phyloP scores from a whole-genome alignment of 2,888 invertebrate species.

The Dusona sp. region DNA sequence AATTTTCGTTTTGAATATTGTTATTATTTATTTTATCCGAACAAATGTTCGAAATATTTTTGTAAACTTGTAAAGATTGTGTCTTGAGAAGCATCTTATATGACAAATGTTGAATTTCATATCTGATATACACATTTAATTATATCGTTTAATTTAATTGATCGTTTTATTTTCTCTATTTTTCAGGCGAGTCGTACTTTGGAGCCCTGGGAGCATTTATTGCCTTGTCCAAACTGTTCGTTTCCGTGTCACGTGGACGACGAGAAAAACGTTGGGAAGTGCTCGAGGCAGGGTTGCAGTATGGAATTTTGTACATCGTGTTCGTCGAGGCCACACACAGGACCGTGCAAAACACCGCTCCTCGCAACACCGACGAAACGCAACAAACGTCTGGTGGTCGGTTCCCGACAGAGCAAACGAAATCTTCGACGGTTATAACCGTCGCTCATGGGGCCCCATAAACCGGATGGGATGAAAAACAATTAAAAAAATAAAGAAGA shows the following conservation, averaged over 20 bases:
- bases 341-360: slow-evolving; percentile 81
- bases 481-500: slow-evolving; percentile 29
- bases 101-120: no score
- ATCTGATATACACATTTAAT: neutral
- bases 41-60: neutral
- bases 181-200: slow-evolving; percentile 82
- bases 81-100: no score
- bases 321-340: slow-evolving; percentile 79
- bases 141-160: neutral
- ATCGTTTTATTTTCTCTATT: slow-evolving; percentile 45
- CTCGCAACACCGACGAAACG: slow-evolving; percentile 83
- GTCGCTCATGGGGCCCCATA: slow-evolving; percentile 12
- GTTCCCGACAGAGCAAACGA: slow-evolving; percentile 82
- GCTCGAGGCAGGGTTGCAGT: slow-evolving; percentile 81
- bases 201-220: slow-evolving; percentile 80
- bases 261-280: slow-evolving; percentile 81
- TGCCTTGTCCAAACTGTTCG: slow-evolving; percentile 82
- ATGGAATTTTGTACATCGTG: slow-evolving; percentile 82
- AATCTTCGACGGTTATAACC: slow-evolving; percentile 81
- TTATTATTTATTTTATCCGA: neutral
- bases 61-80: no score
- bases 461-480: slow-evolving; percentile 14
- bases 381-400: slow-evolving; percentile 78
- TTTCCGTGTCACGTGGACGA: slow-evolving; percentile 81
- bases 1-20: neutral